Evolutionary conservation across 1,140 invertebrate species (phyloP), one percentile per base, ranked within the genome.

Genomic region (Chironomus striatipennis): DNA sequence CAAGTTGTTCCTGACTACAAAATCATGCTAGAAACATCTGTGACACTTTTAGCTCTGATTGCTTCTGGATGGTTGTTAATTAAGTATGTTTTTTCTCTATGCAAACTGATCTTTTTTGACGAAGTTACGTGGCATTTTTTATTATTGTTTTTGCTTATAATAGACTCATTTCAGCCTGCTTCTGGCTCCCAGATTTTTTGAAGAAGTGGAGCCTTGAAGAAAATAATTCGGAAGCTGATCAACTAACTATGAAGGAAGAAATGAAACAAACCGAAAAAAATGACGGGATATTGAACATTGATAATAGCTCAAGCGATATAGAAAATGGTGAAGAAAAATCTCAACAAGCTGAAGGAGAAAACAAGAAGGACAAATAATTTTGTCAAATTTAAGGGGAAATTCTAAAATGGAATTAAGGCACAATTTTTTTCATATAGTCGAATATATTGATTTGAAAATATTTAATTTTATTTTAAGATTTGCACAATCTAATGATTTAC

Each of bases 321-420:
- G 65, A 70, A 9, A 10, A 21, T 18, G 6, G 8, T 21, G n/a
- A 15, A 20, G 20, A 20, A 70, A 17, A 70, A 2, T 12, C n/a
- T 57, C 1, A 70, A 12, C n/a, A 70, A 20, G 7, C 10, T 2
- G 65, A 70, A 6, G 17, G 20, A 18, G 65, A n/a, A 70, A 18
- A 15, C 0, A 70, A 70, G 65, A 70, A 70, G 18, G 18, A 70
- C 18, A 70, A 70, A 70, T 70, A 70, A 67, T n/a, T n/a, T n/a
- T n/a, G 47, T 2, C n/a, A 57, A 57, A n/a, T n/a, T n/a, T n/a
- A n/a, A n/a, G n/a, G n/a, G n/a, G n/a, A n/a, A n/a, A n/a, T n/a
- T 34, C 24, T 34, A 2, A 34, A 34, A 34, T 34, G 1, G 5
- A 34, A 34, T 34, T 34, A 2, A 34, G 5, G 24, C 24, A 34